These are phyloP conservation scores for Phortica okadai DNA, from an alignment of 2,888 invertebrate genomes.

Conservation along the genomic window DNA sequence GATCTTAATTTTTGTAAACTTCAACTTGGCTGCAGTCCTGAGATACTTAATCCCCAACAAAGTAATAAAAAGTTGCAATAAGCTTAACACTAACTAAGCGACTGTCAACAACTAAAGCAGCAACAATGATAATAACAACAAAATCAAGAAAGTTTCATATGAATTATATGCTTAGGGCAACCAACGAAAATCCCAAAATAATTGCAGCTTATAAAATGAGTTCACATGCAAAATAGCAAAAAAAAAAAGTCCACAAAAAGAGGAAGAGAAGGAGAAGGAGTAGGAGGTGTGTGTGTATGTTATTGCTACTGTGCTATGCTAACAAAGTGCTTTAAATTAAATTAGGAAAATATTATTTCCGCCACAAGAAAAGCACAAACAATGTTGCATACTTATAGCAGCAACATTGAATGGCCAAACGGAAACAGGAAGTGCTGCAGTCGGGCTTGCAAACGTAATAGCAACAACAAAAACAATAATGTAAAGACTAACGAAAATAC, in stretches of 20 bases:
- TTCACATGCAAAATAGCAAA: conserved; percentile 21
- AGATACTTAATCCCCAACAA: too few species aligned
- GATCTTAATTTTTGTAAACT: too few species aligned
- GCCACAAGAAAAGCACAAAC: conserved; percentile 23
- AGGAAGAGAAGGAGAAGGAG: neutral
- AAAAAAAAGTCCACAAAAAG: conserved; percentile 17
- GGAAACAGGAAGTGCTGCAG: conserved; percentile 9
- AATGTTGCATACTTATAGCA: conserved; percentile 28
- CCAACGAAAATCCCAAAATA: conserved; percentile 41
- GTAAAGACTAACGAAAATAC: neutral
- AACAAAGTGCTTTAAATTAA: conserved; percentile 30
- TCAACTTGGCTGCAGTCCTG: too few species aligned
- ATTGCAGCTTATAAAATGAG: conserved; percentile 50
- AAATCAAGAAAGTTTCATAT: conserved; percentile 12
- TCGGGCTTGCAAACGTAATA: neutral
- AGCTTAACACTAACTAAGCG: conserved; percentile 31
- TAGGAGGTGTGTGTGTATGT: neutral
- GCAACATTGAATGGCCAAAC: neutral
- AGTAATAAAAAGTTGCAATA: neutral
- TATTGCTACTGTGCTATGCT: conserved; percentile 20
- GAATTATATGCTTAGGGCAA: neutral
- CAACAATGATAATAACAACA: conserved; percentile 35
- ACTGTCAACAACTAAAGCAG: conserved; percentile 2
- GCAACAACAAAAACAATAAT: neutral
- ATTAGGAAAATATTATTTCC: conserved; percentile 32